Base-by-base conservation (phyloP, 1,140 invertebrate species). In the Daktulosphaira vitifoliae region DNA sequence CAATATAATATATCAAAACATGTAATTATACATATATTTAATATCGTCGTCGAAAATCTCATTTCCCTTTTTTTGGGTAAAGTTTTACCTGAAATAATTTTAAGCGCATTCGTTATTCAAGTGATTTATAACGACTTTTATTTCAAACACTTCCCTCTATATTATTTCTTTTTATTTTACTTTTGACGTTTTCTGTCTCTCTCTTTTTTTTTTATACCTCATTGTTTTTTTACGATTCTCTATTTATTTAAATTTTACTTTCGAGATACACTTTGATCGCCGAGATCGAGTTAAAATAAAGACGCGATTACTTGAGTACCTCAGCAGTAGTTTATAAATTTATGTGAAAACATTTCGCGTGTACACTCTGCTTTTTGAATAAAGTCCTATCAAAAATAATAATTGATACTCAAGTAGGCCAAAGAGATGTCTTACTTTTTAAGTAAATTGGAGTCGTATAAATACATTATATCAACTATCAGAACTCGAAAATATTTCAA, bases 171-270 rank as follows among this genome's bases (percentile, higher is more conserved):
- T 56, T 56, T 44, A 56, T 56, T 42, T 56, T 56, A 25, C 39
- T 25, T 44, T 56, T 56, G 13, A 25, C 22, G 3, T 16, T n/a
- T 23, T 44, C 39, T 3, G 39, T 44, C 39, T 44, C 39, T n/a
- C 39, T 44, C 5, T 44, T 7, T 44, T 16, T 7, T 44, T 16
- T 3, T 37, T 7, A 5, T 44, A 44, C 39, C 42, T 59, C 29
- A 20, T 59, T 46, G 54, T 59, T 46, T 15, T 1, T 22, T 37
- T 16, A 16, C 26, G 38, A 46, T 59, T 39, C 15, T 59, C 44
- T 56, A 56, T 56, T 42, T 42, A 39, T 39, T 56, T 25, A 38
- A 56, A 42, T 25, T 22, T 56, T 25, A 20, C 20, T 56, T 56
- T 42, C 33, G 13, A 13, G 38, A 13, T 53, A 22, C n/a, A 7